A percentile compares a stretch with the other conserved stretches of the same genome.
Conservation (phyloP, 2,888 invertebrate species). For the Diaphora mendica region DNA sequence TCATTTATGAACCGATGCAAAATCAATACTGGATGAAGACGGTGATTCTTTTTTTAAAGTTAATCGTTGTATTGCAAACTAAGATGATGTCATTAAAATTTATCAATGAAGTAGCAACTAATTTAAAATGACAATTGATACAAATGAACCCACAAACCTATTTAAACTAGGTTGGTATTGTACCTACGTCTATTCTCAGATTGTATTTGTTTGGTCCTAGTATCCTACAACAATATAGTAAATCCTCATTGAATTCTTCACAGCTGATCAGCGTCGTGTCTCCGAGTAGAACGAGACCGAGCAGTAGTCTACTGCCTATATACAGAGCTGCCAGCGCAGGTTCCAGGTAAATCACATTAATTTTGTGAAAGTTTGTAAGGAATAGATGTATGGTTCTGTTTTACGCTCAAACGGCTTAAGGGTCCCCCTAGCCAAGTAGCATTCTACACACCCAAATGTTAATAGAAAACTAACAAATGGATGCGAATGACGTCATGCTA, state of each 20-base stretch:
- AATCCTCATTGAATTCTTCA: conserved; percentile 5
- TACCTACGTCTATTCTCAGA: neutral
- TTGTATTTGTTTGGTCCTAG: neutral
- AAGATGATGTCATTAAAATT: neutral
- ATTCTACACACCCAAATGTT: no score
- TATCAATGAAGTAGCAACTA: neutral
- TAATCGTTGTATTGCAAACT: neutral
- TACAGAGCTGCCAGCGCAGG: conserved; percentile 81
- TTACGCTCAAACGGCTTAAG: no score
- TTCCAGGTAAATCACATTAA: conserved; percentile 64
- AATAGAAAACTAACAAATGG: no score
- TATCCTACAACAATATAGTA: neutral
- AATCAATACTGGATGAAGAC: no score
- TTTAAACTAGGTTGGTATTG: neutral
- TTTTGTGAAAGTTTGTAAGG: neutral
- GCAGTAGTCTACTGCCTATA: conserved; percentile 76
- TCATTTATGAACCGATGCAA: no score
- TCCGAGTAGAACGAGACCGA: conserved; percentile 79
- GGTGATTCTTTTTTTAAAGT: neutral
- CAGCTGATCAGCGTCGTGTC: conserved; percentile 83
- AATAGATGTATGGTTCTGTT: no score
- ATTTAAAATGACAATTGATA: neutral
- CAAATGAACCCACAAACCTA: neutral
- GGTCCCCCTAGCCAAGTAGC: no score
- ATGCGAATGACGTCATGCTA: no score